Percentiles rank a stretch among this genome's conserved stretches.
Evolutionary conservation across 2,113 vertebrate species (phyloP).

Genomic region (Hippocampus barbouri): DNA sequence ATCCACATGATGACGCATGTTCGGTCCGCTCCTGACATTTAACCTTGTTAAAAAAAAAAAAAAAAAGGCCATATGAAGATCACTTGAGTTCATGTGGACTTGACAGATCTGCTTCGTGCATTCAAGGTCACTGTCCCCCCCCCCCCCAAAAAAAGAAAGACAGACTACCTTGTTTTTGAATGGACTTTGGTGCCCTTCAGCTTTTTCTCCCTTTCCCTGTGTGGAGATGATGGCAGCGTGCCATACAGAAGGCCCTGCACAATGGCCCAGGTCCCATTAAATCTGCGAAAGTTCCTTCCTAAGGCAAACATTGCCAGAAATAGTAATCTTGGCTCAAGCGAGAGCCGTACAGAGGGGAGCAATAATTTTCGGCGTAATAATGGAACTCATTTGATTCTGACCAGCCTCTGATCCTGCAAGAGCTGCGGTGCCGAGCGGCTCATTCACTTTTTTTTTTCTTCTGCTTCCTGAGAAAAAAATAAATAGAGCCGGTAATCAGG

Average conservation of each 20-base stretch:
- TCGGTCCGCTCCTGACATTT: background rate
- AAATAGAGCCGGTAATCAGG: conserved; percentile 75
- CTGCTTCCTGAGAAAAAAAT: conserved; percentile 77
- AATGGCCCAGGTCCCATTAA: conserved; percentile 97
- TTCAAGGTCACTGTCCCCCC: conserved; percentile 30
- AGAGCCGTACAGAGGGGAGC: conserved; percentile 80
- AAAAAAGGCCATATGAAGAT: conserved; percentile 3
- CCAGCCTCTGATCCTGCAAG: conserved; percentile 78
- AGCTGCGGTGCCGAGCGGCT: conserved; percentile 75
- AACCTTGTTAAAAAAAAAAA: background rate
- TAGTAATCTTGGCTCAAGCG: conserved; percentile 87
- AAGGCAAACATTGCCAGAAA: conserved; percentile 93
- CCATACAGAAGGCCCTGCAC: conserved; percentile 96
- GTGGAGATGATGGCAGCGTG: conserved; percentile 76
- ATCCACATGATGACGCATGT: background rate
- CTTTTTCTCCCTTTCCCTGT: conserved; percentile 46
- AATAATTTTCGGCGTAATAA: conserved; percentile 87
- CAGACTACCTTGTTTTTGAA: conserved; percentile 47
- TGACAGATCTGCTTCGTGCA: conserved; percentile 18
- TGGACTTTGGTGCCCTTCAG: conserved; percentile 73
- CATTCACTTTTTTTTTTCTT: conserved; percentile 74
- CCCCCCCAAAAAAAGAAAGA: conserved; percentile 17
- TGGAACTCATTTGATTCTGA: conserved; percentile 92
- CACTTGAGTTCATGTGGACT: conserved; percentile 18
- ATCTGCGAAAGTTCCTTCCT: conserved; percentile 97